phyloP scores from a whole-genome alignment of 2,888 invertebrate species.

The Athrips mouffetella region DNA sequence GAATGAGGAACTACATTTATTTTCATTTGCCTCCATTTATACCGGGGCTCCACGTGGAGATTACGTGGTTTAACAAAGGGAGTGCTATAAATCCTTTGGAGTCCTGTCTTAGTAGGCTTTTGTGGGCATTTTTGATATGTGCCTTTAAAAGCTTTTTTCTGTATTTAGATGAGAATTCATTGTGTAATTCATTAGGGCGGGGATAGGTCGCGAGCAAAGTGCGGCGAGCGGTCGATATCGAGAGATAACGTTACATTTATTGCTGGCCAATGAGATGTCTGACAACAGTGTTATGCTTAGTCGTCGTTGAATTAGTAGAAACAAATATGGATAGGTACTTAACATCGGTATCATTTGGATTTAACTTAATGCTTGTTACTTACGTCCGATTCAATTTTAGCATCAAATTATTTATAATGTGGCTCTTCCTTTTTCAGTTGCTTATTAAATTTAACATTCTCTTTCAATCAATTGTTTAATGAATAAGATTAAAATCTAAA shows the following conservation, averaged over 20 bases:
- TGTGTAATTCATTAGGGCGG: conserved; percentile 77
- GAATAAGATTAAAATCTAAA: too few species aligned
- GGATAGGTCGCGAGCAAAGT: conserved; percentile 62
- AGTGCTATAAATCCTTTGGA: conserved; percentile 72
- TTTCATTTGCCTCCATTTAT: conserved; percentile 77
- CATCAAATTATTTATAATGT: too few species aligned
- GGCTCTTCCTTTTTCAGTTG: too few species aligned
- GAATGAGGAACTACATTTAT: conserved; percentile 78
- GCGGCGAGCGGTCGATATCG: conserved; percentile 70
- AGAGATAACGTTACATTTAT: conserved; percentile 73
- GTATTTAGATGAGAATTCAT: conserved; percentile 79
- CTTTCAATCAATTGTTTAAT: too few species aligned
- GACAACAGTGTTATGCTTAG: conserved; percentile 65
- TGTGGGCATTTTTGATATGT: conserved; percentile 79
- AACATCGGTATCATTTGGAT: not conserved
- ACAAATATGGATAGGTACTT: conserved; percentile 54
- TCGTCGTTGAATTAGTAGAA: conserved; percentile 59
- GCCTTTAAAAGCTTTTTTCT: conserved; percentile 79
- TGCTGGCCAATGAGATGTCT: conserved; percentile 66
- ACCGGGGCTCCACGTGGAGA: conserved; percentile 76
- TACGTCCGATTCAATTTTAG: too few species aligned
- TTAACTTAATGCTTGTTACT: too few species aligned
- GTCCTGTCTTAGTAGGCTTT: conserved; percentile 78
- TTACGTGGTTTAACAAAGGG: conserved; percentile 78
- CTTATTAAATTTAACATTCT: too few species aligned